Evolutionary conservation across 2,797 vertebrate genomes (phyloP).

Genomic region (Danionella dracula): DNA sequence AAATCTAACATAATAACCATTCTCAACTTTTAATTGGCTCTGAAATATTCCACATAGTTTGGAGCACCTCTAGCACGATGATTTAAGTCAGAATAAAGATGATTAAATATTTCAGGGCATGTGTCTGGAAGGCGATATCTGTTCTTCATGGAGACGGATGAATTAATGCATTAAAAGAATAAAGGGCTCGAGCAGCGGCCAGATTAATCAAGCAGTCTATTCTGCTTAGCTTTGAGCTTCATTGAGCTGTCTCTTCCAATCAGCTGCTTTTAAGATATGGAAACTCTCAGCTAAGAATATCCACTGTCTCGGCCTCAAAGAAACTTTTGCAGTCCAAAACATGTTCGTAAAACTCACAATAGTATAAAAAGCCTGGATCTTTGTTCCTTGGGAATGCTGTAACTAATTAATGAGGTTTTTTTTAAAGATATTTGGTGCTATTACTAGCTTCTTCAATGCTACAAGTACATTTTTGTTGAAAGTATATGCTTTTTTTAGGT

Average conservation of each 20-base stretch:
- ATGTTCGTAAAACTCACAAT: neutral
- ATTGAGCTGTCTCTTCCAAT: slow-evolving; percentile 53
- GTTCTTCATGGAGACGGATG: slow-evolving; percentile 1
- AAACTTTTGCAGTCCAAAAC: neutral
- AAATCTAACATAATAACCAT: neutral
- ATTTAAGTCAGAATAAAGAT: neutral
- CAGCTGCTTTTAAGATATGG: slow-evolving; percentile 44
- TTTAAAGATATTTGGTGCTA: too few relatives aligned
- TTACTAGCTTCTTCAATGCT: too few relatives aligned
- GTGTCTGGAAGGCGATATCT: slow-evolving; percentile 7
- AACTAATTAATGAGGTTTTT: too few relatives aligned
- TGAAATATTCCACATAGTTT: neutral
- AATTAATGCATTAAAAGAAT: slow-evolving; percentile 36
- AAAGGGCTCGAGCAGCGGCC: slow-evolving; percentile 38
- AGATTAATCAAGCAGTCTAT: slow-evolving; percentile 52
- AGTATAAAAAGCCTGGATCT: neutral
- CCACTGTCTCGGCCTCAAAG: neutral
- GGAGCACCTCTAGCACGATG: neutral
- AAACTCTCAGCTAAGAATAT: neutral
- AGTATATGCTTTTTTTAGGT: too few relatives aligned
- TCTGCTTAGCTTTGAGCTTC: slow-evolving; percentile 43
- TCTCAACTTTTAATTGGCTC: neutral
- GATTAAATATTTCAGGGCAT: neutral
- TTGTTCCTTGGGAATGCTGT: too few relatives aligned
- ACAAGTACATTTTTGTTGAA: too few relatives aligned